Percentiles rank a stretch among this genome's conserved stretches.
Conservation (phyloP, 1,140 invertebrate genomes). For the Trachelipus rathkii region DNA sequence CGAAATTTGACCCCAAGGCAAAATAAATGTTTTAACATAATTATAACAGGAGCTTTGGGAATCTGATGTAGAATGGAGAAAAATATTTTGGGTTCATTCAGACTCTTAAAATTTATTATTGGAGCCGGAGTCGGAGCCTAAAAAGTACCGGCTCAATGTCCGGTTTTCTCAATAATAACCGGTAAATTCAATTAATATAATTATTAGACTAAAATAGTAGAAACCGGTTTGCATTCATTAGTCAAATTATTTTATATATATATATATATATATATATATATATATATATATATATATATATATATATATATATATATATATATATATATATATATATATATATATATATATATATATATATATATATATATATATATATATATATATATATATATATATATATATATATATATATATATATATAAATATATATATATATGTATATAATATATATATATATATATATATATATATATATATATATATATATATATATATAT, state of each 20-base stretch:
- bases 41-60: too few species aligned
- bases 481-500: constrained; percentile 15
- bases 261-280: background rate
- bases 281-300: constrained; percentile 22
- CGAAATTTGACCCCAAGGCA: too few species aligned
- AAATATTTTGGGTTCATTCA: too few species aligned
- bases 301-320: constrained; percentile 23
- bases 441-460: background rate
- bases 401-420: constrained; percentile 15
- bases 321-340: constrained; percentile 22
- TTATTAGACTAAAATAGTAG: too few species aligned
- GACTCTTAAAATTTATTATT: too few species aligned
- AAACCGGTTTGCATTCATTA: too few species aligned
- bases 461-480: background rate
- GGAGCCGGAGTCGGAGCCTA: too few species aligned
- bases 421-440: background rate
- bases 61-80: too few species aligned
- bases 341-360: constrained; percentile 19
- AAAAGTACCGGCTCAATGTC: too few species aligned
- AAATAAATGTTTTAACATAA: too few species aligned
- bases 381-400: constrained; percentile 21
- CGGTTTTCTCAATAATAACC: too few species aligned
- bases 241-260: background rate
- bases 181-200: too few species aligned
- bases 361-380: constrained; percentile 19